Evolutionary conservation across 2,888 invertebrate genomes (phyloP), one percentile per base, ranked within the genome.

Genomic region (Encarsia formosa): DNA sequence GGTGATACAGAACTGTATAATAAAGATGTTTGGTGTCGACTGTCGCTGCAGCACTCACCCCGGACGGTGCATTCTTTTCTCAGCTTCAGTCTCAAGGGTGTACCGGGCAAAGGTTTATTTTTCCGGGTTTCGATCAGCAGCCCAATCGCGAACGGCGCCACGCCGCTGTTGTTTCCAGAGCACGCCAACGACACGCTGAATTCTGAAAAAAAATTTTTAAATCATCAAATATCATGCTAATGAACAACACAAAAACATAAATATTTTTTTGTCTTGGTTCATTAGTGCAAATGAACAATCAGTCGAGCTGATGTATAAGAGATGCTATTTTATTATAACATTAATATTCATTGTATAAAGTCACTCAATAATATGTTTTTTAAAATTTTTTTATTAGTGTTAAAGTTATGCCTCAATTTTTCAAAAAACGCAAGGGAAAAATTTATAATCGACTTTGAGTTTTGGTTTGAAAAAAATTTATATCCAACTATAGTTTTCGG

Each of bases 61-160:
- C 89, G 87, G 81, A 88, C 88, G 75, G 89, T 86, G 81, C 93
- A 94, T 82, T 93, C 92, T 84, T 93, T 93, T 77, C 89, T 85
- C 73, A 93, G 81, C 76, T 86, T 86, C 70, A 93, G 80, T 67
- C 90, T 82, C 66, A 94, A 78, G 56, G 93, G 93, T 68, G 91
- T 93, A 68, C 92, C 92, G 70, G 87, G 86, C 64, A 93, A 77
- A 59, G 89, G 85, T 71, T 83, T 81, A 58, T 88, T 87, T 74
- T 86, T 85, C 63, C 87, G 82, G 68, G 84, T 87, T 76, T 88
- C 86, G 67, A 94, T 88, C 65, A 87, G 81, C 63, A 94, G 79
- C 58, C 92, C 91, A 71, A 93, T 88, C 64, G 86, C 87, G 76
- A 94, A 91, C 60, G 87, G 85, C 32, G 91, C 92, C 61, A 90